Percentiles rank a stretch among this genome's conserved stretches.
Evolutionary conservation across 37 sponge, comb jelly and placozoan species (phyloP).

Genomic region (Chondrilla cf. caribensis): DNA sequence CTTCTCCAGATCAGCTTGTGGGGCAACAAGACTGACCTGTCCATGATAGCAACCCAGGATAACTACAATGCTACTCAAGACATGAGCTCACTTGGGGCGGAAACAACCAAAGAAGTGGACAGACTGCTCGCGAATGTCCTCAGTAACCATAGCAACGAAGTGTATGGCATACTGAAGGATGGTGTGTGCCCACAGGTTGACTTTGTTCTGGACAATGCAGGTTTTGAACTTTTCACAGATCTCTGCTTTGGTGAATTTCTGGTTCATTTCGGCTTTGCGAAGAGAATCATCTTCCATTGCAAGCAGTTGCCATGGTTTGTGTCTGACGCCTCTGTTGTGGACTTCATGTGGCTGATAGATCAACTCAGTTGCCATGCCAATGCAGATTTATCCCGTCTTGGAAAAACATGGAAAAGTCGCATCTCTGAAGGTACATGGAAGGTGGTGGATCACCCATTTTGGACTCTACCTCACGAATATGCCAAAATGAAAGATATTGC

Average conservation of each 20-base stretch:
- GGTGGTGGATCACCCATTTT: slow-evolving; percentile 77
- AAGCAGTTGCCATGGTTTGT: slow-evolving; percentile 99
- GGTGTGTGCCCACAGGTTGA: slow-evolving; percentile 49
- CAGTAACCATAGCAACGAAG: slow-evolving; percentile 52
- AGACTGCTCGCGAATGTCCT: slow-evolving; percentile 59
- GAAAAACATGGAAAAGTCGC: slow-evolving; percentile 51
- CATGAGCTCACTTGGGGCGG: neutral
- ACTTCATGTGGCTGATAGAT: slow-evolving; percentile 81
- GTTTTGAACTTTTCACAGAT: slow-evolving; percentile 93
- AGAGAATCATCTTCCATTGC: slow-evolving; percentile 72
- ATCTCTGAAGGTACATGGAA: slow-evolving; percentile 52
- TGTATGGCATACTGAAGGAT: slow-evolving; percentile 72
- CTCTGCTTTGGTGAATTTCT: slow-evolving; percentile 90
- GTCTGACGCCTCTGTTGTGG: slow-evolving; percentile 81
- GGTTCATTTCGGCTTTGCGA: slow-evolving; percentile 43
- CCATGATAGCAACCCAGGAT: slow-evolving; percentile 71
- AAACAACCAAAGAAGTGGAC: slow-evolving; percentile 14
- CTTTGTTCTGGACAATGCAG: slow-evolving; percentile 94
- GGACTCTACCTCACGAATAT: slow-evolving; percentile 90
- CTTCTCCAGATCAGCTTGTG: slow-evolving; percentile 82
- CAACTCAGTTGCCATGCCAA: slow-evolving; percentile 37
- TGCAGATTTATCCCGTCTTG: slow-evolving; percentile 40
- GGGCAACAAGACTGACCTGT: slow-evolving; percentile 98
- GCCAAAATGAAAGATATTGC: slow-evolving; percentile 75
- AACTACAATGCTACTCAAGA: slow-evolving; percentile 64